phyloP scores from a whole-genome alignment of 1,140 invertebrate genomes.

The Magallana gigas region DNA sequence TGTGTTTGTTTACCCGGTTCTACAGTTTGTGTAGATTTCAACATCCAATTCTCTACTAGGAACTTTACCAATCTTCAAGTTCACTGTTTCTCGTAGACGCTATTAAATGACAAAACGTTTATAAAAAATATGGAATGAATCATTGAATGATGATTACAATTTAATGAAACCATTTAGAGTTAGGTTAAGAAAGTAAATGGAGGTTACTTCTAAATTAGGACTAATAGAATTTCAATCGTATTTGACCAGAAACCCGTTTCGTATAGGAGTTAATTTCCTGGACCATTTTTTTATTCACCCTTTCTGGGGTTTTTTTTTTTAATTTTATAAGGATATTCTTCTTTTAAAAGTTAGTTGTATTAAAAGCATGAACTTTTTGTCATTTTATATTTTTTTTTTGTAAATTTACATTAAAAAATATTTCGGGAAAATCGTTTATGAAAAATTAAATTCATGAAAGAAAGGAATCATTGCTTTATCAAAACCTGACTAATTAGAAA shows the following conservation, averaged over 20 bases:
- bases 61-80: background rate
- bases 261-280: too few species aligned
- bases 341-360: too few species aligned
- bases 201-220: background rate
- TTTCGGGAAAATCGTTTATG: too few species aligned
- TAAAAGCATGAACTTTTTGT: background rate
- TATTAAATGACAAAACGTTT: background rate
- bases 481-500: background rate
- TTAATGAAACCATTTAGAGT: background rate
- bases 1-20: background rate
- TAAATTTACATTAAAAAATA: too few species aligned
- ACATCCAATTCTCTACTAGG: background rate
- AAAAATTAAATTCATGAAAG: background rate
- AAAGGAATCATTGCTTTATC: background rate
- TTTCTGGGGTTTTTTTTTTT: too few species aligned
- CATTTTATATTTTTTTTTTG: background rate
- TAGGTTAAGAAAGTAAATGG: background rate
- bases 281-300: too few species aligned
- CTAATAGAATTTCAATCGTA: background rate
- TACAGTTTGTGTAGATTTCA: background rate
- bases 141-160: too few species aligned
- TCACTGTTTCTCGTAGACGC: background rate
- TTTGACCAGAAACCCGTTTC: background rate
- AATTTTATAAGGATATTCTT: too few species aligned
- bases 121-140: background rate